phyloP scores from a whole-genome alignment of 2,888 invertebrate species.

The Acanthosepion lycidas region DNA sequence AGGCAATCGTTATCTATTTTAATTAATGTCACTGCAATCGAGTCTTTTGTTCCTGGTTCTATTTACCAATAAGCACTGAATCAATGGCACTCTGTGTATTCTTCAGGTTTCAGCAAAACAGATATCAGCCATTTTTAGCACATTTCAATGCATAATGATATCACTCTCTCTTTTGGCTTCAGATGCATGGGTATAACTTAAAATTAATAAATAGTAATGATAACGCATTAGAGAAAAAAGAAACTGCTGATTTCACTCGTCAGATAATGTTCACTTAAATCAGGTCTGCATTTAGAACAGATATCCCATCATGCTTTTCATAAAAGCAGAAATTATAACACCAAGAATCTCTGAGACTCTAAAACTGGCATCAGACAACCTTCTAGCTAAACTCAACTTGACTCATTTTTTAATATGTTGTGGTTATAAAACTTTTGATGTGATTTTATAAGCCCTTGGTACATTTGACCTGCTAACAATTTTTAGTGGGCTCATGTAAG shows the following conservation, averaged over 20 bases:
- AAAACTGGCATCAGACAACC: not conserved
- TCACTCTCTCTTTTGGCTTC: not conserved
- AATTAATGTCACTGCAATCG: slow-evolving; percentile 10
- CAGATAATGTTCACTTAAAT: not conserved
- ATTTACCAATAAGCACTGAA: not conserved
- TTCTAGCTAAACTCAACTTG: not conserved
- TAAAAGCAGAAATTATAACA: not conserved
- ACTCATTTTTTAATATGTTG: not conserved
- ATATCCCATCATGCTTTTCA: not conserved
- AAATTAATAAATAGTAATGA: not conserved
- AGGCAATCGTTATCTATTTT: not conserved
- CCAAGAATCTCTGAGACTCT: not conserved
- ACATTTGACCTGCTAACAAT: too few species aligned
- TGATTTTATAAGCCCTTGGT: too few species aligned
- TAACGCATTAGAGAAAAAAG: not conserved
- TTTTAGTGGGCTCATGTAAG: too few species aligned
- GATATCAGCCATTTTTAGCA: not conserved
- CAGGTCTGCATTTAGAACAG: not conserved
- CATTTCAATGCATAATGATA: not conserved
- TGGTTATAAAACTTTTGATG: too few species aligned
- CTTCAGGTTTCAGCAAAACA: not conserved
- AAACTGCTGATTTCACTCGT: not conserved
- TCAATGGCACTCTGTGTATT: not conserved
- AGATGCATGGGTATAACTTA: not conserved
- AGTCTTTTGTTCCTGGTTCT: not conserved